Base-by-base conservation (phyloP, 2,113 vertebrate genomes). In the Microtus ochrogaster region DNA sequence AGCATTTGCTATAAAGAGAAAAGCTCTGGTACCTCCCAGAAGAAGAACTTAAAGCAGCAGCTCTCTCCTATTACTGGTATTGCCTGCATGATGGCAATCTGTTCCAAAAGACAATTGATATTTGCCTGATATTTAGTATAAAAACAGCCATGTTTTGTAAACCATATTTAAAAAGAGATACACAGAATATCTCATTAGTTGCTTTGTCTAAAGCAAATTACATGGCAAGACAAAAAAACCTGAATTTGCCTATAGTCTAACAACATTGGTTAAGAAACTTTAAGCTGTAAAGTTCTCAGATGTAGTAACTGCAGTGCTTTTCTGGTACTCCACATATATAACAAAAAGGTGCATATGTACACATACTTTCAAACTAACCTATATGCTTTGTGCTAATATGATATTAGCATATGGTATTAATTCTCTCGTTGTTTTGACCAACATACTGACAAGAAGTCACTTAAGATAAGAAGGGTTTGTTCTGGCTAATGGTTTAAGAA, bases 1-100 rank as follows among this genome's bases (percentile, higher is more conserved):
- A 78, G 81, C 66, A 61, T 89, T 97, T 96, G 47, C 28, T 77
- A 33, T 96, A 96, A 97, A 90, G 83, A 95, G 66, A 74, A 92
- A 94, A 93, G 76, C 94, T 95, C 70, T 90, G 73, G 61, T 93
- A 90, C 44, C 39, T 90, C 93, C 52, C 70, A 96, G 65, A 28
- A 73, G 95, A 93, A 83, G 92, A 70, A 95, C 82, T 26, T 87
- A 65, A 83, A 78, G 3, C 39, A 68, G 30, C 36, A n/a, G 36
- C 11, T 84, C 39, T 44, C 30, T 94, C 11, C 36, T 92, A 65
- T 63, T 88, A n/a, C 28, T 36, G 28, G 22, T 58, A 72, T 77
- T 88, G 52, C 77, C 39, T 66, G 47, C 16, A 93, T 70, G 36
- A 22, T 94, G 72, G 47, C n/a, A 92, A 94, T 94, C 11, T 93